These are phyloP conservation scores for Otocyon megalotis DNA, from an alignment of 2,113 vertebrate species.

Conservation along the genomic window DNA sequence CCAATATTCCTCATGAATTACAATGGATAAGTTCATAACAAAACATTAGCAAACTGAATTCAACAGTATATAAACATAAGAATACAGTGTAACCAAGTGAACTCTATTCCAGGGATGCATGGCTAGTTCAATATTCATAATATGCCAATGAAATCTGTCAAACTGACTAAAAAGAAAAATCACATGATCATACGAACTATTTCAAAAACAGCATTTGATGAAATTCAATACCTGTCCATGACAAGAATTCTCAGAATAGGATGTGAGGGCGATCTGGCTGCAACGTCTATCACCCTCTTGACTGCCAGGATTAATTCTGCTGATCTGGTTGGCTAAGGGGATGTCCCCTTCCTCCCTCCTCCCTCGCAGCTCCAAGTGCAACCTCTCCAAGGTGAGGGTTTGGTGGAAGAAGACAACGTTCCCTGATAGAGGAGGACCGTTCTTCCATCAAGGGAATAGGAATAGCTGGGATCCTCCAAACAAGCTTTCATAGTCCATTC, in stretches of 20 bases:
- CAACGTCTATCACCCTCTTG: background rate
- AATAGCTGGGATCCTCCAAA: background rate
- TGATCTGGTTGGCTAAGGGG: background rate
- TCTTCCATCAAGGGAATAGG: background rate
- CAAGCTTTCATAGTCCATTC: background rate
- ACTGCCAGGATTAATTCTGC: background rate
- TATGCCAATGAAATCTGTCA: background rate
- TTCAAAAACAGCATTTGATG: background rate
- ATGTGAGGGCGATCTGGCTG: background rate
- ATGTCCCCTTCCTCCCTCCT: background rate
- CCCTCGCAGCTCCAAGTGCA: too few species aligned
- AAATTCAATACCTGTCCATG: background rate
- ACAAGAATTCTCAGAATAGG: background rate
- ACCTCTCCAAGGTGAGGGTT: background rate
- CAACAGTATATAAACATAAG: background rate
- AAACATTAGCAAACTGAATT: background rate
- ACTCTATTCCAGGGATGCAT: background rate
- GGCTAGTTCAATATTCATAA: background rate
- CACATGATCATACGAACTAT: background rate
- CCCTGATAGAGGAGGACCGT: background rate
- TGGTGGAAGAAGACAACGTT: background rate
- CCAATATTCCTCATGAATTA: background rate
- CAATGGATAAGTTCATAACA: background rate
- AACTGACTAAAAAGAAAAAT: background rate
- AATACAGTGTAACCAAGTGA: background rate